Conservation (phyloP, 2,888 invertebrate genomes). For the Atrina japonica region DNA sequence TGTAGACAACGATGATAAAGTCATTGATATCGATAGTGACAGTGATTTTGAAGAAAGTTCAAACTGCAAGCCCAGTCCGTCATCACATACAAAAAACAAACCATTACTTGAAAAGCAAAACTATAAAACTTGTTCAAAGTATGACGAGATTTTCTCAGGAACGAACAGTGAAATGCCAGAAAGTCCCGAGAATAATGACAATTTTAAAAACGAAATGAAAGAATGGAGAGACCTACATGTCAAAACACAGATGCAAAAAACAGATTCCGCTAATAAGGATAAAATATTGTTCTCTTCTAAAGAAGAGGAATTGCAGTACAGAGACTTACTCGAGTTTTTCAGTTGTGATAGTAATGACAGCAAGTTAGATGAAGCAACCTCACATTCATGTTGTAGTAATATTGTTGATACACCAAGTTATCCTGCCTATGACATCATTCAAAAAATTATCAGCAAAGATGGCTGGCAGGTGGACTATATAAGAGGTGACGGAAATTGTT, state of each 20-base stretch:
- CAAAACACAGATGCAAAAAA: background rate
- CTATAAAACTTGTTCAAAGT: too few species aligned
- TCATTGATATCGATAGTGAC: background rate
- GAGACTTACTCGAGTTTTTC: conserved; percentile 14
- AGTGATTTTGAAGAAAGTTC: conserved; percentile 2
- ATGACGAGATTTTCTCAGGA: too few species aligned
- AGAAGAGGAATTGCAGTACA: conserved; percentile 12
- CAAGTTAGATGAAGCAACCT: background rate
- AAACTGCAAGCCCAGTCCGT: background rate
- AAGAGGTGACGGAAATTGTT: conserved; percentile 73
- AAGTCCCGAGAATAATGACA: too few species aligned
- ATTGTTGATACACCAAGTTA: conserved; percentile 45
- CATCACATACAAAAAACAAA: too few species aligned
- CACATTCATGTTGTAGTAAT: background rate
- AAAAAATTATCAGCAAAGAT: conserved; percentile 51
- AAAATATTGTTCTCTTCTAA: conserved; percentile 2
- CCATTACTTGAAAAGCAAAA: too few species aligned
- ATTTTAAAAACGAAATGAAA: background rate
- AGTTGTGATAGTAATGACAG: background rate
- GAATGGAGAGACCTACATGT: background rate
- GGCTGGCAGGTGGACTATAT: conserved; percentile 68
- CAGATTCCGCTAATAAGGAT: background rate
- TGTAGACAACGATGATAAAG: background rate
- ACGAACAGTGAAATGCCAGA: too few species aligned
- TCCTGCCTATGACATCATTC: conserved; percentile 58